Evolutionary conservation across 92 coral and sea anemone species (phyloP).

Genomic region (Porites lobata): DNA sequence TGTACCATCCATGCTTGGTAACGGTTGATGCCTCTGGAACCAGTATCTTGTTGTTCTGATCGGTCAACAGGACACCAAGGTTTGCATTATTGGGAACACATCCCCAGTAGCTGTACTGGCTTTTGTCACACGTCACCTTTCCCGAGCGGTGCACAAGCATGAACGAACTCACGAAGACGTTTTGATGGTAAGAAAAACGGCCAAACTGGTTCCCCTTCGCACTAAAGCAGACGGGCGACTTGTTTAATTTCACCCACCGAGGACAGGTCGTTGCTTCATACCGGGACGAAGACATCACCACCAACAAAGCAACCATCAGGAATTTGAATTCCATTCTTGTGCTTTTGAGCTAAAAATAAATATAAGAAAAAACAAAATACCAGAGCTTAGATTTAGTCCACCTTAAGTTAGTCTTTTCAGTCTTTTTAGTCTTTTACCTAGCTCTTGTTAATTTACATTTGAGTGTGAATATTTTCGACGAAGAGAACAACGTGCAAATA

Average conservation of each 20-base stretch:
- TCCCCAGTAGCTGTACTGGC: neutral
- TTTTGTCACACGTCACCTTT: neutral
- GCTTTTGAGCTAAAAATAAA: neutral
- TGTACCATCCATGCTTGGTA: too few species aligned
- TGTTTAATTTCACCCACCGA: conserved; percentile 34
- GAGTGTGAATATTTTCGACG: too few species aligned
- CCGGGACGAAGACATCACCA: neutral
- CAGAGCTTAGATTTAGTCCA: too few species aligned
- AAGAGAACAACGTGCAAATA: too few species aligned
- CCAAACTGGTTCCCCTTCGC: conserved; percentile 8
- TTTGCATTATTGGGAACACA: neutral
- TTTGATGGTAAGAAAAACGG: neutral
- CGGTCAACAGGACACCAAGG: too few species aligned
- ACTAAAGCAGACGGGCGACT: conserved; percentile 35
- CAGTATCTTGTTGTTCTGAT: too few species aligned
- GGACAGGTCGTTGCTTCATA: neutral
- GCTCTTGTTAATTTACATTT: too few species aligned
- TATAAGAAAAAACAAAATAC: too few species aligned
- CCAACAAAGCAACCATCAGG: conserved; percentile 2
- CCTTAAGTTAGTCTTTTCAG: too few species aligned
- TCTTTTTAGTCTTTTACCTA: too few species aligned
- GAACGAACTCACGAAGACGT: conserved; percentile 6
- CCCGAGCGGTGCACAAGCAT: conserved; percentile 12
- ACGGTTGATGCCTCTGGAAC: too few species aligned
- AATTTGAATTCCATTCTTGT: conserved; percentile 3